Conservation (phyloP, 2,113 vertebrate genomes). For the Gobio gobio region DNA sequence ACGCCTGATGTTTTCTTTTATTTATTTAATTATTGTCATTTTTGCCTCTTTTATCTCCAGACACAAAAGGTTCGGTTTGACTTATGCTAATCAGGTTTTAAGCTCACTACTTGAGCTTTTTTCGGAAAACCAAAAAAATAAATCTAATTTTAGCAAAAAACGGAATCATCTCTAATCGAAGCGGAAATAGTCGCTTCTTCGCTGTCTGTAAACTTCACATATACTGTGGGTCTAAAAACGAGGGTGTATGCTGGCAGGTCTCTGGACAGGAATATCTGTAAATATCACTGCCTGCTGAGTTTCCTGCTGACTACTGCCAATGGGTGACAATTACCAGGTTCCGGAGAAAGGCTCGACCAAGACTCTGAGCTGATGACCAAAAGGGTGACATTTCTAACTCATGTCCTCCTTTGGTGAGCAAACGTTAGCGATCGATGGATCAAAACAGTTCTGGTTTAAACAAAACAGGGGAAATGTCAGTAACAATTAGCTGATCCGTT, state of each 20-base stretch:
- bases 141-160: neutral
- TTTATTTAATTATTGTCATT: neutral
- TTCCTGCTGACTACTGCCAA: slow-evolving; percentile 62
- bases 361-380: slow-evolving; percentile 59
- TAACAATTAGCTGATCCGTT: slow-evolving; percentile 75
- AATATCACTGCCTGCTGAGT: slow-evolving; percentile 56
- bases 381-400: slow-evolving; percentile 72
- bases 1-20: slow-evolving; percentile 18
- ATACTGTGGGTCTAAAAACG: slow-evolving; percentile 46
- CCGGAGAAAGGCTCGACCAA: slow-evolving; percentile 57
- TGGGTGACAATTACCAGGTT: slow-evolving; percentile 64
- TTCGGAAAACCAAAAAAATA: neutral
- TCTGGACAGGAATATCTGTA: slow-evolving; percentile 41
- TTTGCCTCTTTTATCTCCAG: neutral
- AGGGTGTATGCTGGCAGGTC: slow-evolving; percentile 1
- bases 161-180: neutral
- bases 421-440: slow-evolving; percentile 68
- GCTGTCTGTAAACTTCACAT: slow-evolving; percentile 29
- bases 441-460: slow-evolving; percentile 70
- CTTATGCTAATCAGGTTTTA: neutral
- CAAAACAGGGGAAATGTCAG: slow-evolving; percentile 77
- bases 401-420: slow-evolving; percentile 58
- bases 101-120: neutral
- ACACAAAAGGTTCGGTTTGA: neutral
- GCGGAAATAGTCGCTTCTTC: neutral